Base-by-base conservation (phyloP, 1,140 invertebrate species). In the Delia radicum region DNA sequence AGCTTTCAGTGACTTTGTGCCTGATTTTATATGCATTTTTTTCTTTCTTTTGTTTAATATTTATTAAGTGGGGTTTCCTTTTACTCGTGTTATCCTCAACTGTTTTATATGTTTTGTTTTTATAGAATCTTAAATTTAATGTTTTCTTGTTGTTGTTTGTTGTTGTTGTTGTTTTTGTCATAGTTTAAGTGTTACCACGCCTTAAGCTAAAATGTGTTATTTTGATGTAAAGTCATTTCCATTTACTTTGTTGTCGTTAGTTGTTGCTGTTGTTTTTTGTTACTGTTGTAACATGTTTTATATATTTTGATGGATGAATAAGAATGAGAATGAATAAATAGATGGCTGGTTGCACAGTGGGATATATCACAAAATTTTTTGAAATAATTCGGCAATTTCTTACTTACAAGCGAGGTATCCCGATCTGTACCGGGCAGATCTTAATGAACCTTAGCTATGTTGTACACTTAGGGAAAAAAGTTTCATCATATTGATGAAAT, bases 211-310 rank as follows among this genome's bases (percentile, higher is more conserved):
- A 69, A 69, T 33, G 24, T 69, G 29, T 69, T 69, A 21, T 69
- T 69, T 69, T 69, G 65, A 69, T 69, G 65, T 69, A 26, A 69
- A 69, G 29, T 69, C 65, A 69, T 69, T 69, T 69, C 29, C 65
- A 69, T 33, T 69, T 69, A 33, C 65, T 33, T 37, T 33, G 29
- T 69, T 69, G 63, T 31, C 31, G 63, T 67, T 67, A 28, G 37
- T 42, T 42, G 37, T 42, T 67, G n/a, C 7, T 67, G 18, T 26
- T 24, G 26, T 65, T 24, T 26, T 28, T 62, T 62, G 61, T 62
- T 65, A 26, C 10, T 7, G 62, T 29, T 29, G 62, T 28, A 28
- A 31, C 27, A 69, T 69, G 18, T n/a, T 55, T 55, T 18, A 55
- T n/a, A n/a, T 18, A 21, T 33, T 37, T 69, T 69, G 65, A 37